Base-by-base conservation (phyloP, 2,113 vertebrate genomes). In the Eulacestoma nigropectus region DNA sequence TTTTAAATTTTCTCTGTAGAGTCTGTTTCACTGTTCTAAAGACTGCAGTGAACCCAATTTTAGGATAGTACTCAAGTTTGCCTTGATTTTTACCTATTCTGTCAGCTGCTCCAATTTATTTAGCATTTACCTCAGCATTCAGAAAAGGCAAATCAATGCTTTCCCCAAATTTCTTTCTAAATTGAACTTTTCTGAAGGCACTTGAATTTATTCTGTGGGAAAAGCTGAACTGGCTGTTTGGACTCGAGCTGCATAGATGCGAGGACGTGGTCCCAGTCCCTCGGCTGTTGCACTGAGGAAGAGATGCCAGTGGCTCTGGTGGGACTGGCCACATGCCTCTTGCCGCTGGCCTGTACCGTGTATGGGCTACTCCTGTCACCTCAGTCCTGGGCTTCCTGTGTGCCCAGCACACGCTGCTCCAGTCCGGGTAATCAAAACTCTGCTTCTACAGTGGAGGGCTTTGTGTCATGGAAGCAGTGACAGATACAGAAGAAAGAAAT, bases 201-300 rank as follows among this genome's bases (percentile, higher is more conserved):
- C 21, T 64, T 3, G 11, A 17, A 9, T 69, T 72, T 14, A 1
- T 3, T 46, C 19, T 21, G 13, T 49, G 42, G 39, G 8, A 81
- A 9, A 32, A 88, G 37, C 6, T 20, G 8, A 73, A 29, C 53
- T 5, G 3, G 4, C 30, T 67, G 25, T 39, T 65, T 57, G 53
- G 18, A 23, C 20, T 41, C 11, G 7, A 74, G n/a, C 35, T 70
- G 4, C 42, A 4, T 1, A 6, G 42, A 27, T 10, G 25, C 2
- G 2, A 53, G 29, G 56, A 33, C 0, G 3, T 0, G 1, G 13
- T 59, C 46, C 14, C 11, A 27, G 23, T 13, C 11, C 67, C 3
- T 46, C 50, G 27, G 30, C n/a, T 3, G 1, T 16, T 3, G 1
- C 15, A 17, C 10, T 5, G 4, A 23, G 52, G 30, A 85, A 16